A percentile compares a stretch with the other conserved stretches of the same genome.
Conservation (phyloP, 2,888 invertebrate genomes). For the Zele albiditarsus region DNA sequence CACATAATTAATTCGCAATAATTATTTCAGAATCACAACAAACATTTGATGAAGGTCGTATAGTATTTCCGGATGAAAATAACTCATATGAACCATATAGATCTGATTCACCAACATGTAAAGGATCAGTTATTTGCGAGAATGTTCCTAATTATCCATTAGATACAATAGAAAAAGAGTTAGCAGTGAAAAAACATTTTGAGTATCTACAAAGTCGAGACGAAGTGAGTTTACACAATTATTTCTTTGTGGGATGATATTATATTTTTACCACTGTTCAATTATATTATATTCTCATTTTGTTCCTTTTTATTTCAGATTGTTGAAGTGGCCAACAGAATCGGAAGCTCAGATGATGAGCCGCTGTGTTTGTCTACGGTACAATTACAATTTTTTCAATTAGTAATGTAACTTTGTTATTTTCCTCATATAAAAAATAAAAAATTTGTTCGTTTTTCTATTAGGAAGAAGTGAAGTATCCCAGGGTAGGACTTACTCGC, state of each 20-base stretch:
- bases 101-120: slow-evolving; percentile 15
- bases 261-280: not conserved
- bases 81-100: not conserved
- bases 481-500: slow-evolving; percentile 76
- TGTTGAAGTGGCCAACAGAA: not conserved
- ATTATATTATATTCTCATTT: not conserved
- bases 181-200: slow-evolving; percentile 41
- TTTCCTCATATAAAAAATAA: not conserved
- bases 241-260: not conserved
- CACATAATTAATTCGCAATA: too few relatives aligned
- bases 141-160: slow-evolving; percentile 51
- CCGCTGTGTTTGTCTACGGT: not conserved
- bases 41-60: not conserved
- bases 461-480: slow-evolving; percentile 75
- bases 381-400: not conserved
- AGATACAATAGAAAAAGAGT: slow-evolving; percentile 42
- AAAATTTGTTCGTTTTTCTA: not conserved
- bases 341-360: not conserved
- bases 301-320: not conserved
- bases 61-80: not conserved
- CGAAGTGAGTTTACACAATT: slow-evolving; percentile 42
- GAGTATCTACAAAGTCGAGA: slow-evolving; percentile 47
- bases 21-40: too few relatives aligned
- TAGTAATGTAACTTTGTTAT: too few relatives aligned
- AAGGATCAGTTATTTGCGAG: slow-evolving; percentile 50